Evolutionary conservation across 2,113 vertebrate species (phyloP), one percentile per base, ranked within the genome.

Genomic region (Kryptolebias marmoratus): DNA sequence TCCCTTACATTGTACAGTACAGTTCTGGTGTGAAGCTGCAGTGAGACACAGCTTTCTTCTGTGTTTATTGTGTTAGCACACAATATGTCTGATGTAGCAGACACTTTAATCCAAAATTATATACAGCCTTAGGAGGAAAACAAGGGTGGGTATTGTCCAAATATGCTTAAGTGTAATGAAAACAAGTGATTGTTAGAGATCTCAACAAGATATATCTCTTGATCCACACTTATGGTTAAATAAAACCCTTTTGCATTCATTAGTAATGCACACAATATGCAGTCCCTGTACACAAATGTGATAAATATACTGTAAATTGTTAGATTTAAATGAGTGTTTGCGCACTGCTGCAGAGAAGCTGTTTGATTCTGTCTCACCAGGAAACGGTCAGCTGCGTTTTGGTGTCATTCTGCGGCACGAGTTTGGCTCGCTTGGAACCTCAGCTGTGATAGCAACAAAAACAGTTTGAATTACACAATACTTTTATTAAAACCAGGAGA

Each of bases 1-100:
- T 53, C 27, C 18, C 7, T 53, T 27, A 22, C 50, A 53, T 27
- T 56, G n/a, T 59, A 32, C 65, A 71, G 60, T 77, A 15, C 5
- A 28, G 54, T 67, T 60, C 47, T 48, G 55, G 56, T 58, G 16
- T 36, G 15, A n/a, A 10, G 30, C 30, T 16, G 55, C 30, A 3
- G 9, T 10, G 30, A 32, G 30, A 11, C 56, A 58, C 56, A n/a
- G 7, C 28, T 5, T 56, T 12, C 32, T 1, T 57, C 30, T 57
- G 55, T 57, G 30, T 31, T 31, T 31, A 14, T 54, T 4, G 28
- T 54, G 15, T 12, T 28, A 5, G 11, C 2, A 12, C 22, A 22
- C 22, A 22, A 22, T 22, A 22, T 22, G 22, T 22, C 7, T 16
- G 13, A 56, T 56, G 30, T 32, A 8, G 56, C 32, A 9, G 13